These are phyloP conservation scores for Agelastica alni DNA, from an alignment of 2,888 invertebrate genomes.

Conservation along the genomic window DNA sequence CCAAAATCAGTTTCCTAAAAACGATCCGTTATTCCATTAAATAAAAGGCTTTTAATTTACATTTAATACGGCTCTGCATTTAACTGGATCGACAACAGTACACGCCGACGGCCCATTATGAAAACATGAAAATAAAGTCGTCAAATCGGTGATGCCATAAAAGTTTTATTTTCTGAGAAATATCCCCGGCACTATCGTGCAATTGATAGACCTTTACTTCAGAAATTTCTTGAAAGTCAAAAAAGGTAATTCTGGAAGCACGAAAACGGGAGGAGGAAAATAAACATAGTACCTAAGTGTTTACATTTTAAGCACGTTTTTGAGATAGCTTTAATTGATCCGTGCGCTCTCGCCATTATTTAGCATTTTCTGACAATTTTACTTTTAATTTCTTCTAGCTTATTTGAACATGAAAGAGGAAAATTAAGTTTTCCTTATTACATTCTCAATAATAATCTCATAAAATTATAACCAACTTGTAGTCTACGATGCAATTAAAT, in stretches of 20 bases:
- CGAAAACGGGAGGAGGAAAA: neutral
- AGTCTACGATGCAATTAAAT: no score
- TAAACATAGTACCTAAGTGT: slow-evolving; percentile 1
- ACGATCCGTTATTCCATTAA: neutral
- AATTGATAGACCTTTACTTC: slow-evolving; percentile 5
- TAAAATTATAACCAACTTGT: no score
- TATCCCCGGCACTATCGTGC: slow-evolving; percentile 1
- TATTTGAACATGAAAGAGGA: no score
- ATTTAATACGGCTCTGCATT: slow-evolving; percentile 1
- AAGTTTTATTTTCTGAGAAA: slow-evolving; percentile 29
- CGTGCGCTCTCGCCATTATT: neutral
- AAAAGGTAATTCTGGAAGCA: neutral
- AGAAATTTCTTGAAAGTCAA: neutral
- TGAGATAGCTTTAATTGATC: no score
- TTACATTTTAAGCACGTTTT: neutral
- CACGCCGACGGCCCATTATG: slow-evolving; percentile 13
- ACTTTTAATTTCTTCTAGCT: no score
- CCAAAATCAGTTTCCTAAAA: neutral
- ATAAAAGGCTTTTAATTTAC: no score
- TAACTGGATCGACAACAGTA: slow-evolving; percentile 5
- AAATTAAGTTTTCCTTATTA: no score
- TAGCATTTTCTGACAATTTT: no score
- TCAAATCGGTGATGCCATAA: slow-evolving; percentile 30
- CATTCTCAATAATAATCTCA: no score
- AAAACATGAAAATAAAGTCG: slow-evolving; percentile 31